Evolutionary conservation across 1,140 invertebrate genomes (phyloP).

Genomic region (Musca vetustissima): DNA sequence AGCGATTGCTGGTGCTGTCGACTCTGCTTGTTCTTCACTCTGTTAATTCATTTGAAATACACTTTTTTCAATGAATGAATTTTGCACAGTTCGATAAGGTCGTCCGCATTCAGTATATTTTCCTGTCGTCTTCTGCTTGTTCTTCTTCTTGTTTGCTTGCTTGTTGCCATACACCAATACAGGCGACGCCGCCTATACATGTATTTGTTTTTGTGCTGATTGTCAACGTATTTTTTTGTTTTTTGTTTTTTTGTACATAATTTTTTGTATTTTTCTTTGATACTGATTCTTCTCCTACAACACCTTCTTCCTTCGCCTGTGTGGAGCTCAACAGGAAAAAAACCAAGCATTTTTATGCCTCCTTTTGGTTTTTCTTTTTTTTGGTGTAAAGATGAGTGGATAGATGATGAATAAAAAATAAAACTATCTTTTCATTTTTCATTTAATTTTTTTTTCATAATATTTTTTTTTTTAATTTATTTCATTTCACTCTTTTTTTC

Average conservation of each 20-base stretch:
- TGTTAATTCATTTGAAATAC: constrained; percentile 14
- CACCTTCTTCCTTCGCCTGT: background rate
- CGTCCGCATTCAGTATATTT: background rate
- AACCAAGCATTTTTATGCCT: too few relatives aligned
- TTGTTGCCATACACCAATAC: background rate
- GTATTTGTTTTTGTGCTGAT: constrained; percentile 15
- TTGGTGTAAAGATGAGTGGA: too few relatives aligned
- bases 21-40: background rate
- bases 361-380: too few relatives aligned
- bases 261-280: too few relatives aligned
- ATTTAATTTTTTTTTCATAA: too few relatives aligned
- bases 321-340: background rate
- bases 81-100: constrained; percentile 22
- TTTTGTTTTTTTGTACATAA: background rate
- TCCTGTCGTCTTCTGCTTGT: too few relatives aligned
- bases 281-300: constrained; percentile 10
- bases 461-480: too few relatives aligned
- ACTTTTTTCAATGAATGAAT: constrained; percentile 22
- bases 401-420: too few relatives aligned
- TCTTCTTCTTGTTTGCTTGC: too few relatives aligned
- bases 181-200: background rate
- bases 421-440: too few relatives aligned
- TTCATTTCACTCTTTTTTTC: too few relatives aligned
- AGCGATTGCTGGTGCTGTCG: background rate
- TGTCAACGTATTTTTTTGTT: constrained; percentile 14